Conservation (phyloP, 2,797 vertebrate species). For the Dipus sagitta region DNA sequence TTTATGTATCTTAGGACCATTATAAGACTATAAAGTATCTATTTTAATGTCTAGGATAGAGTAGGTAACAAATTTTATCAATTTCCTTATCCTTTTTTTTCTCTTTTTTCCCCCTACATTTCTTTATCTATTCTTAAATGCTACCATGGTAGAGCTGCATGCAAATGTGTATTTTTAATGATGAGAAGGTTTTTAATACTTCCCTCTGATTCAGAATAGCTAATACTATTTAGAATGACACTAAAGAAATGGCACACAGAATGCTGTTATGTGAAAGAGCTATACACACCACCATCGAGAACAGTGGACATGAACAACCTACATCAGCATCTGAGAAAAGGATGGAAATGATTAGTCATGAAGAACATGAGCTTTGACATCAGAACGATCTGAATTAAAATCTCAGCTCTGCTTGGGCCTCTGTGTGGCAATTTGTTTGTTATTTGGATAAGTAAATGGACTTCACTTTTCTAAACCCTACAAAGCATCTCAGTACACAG, state of each 20-base stretch:
- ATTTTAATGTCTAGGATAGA: neutral
- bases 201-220: neutral
- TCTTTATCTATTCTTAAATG: neutral
- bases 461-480: slow-evolving; percentile 3
- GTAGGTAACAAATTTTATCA: neutral
- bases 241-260: slow-evolving; percentile 25
- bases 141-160: neutral
- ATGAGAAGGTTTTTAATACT: neutral
- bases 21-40: neutral
- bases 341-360: neutral
- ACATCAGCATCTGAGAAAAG: neutral
- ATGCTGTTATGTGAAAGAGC: neutral
- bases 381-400: neutral
- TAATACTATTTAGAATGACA: neutral
- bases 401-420: neutral
- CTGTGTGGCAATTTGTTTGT: neutral
- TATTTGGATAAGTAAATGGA: neutral
- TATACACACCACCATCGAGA: neutral
- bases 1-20: neutral
- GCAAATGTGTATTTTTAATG: slow-evolving; percentile 16
- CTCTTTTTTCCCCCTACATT: neutral
- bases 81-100: neutral
- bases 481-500: neutral
- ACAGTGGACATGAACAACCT: neutral
- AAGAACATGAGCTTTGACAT: neutral